These are phyloP conservation scores for Callopanchax toddi DNA, from an alignment of 2,113 vertebrate genomes.

Conservation along the genomic window DNA sequence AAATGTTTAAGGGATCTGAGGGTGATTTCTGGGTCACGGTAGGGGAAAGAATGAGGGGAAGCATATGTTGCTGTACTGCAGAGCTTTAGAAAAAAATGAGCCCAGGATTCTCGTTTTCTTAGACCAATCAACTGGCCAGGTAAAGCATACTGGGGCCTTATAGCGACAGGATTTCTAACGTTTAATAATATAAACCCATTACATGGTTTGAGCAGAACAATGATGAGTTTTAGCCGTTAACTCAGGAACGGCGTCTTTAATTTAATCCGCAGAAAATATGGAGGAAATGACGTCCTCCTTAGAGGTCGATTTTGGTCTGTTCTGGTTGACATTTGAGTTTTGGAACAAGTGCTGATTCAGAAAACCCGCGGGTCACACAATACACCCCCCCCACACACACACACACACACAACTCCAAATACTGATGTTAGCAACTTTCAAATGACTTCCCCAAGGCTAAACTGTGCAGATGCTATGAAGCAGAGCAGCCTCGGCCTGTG, in stretches of 20 bases:
- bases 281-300: not conserved
- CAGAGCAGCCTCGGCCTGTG: constrained; percentile 32
- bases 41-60: not conserved
- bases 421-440: constrained; percentile 54
- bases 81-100: not conserved
- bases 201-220: not conserved
- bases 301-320: not conserved
- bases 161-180: not conserved
- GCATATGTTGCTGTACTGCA: not conserved
- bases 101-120: not conserved
- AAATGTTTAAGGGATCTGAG: not conserved
- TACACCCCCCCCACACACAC: not conserved
- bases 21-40: not conserved
- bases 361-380: not conserved
- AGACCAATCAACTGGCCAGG: not conserved
- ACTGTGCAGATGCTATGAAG: constrained; percentile 45
- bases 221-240: not conserved
- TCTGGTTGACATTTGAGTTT: constrained; percentile 1
- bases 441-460: constrained; percentile 52
- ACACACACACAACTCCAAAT: constrained; percentile 16
- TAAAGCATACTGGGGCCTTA: not conserved
- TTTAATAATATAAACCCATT: not conserved
- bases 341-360: constrained; percentile 7
- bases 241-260: not conserved
- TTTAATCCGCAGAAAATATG: not conserved